Percentiles rank a stretch among this genome's conserved stretches.
Evolutionary conservation across 2,113 vertebrate genomes (phyloP).

Genomic region (Pycnonotus jocosus): DNA sequence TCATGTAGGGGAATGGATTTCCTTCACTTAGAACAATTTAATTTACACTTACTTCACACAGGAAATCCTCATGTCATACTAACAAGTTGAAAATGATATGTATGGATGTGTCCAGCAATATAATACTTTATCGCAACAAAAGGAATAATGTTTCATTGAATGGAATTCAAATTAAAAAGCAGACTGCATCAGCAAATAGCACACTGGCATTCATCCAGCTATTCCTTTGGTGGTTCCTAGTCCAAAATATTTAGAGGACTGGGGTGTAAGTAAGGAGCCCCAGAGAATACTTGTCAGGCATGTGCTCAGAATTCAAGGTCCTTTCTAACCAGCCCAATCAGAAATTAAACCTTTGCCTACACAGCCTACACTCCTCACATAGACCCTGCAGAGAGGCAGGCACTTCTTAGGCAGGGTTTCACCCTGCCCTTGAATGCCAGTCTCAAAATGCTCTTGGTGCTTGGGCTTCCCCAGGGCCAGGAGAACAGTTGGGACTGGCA

Average conservation of each 20-base stretch:
- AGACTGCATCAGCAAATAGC: not conserved
- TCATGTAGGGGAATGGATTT: not conserved
- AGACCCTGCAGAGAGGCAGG: not conserved
- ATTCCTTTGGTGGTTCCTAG: not conserved
- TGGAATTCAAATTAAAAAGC: not conserved
- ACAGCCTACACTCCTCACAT: not conserved
- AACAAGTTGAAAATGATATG: not conserved
- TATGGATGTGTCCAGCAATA: not conserved
- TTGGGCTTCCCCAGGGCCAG: not conserved
- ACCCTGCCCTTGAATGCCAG: accelerated
- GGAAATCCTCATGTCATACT: not conserved
- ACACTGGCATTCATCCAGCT: not conserved
- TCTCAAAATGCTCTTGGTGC: not conserved
- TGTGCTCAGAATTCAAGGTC: not conserved
- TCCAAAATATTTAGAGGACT: not conserved
- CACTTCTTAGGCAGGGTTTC: not conserved
- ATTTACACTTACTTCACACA: not conserved
- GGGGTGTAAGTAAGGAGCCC: not conserved
- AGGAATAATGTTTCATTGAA: not conserved
- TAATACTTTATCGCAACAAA: not conserved
- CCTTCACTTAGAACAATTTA: not conserved
- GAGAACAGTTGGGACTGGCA: not conserved
- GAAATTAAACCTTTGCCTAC: not conserved
- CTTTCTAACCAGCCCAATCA: not conserved
- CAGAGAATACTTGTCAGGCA: not conserved